Percentiles rank a stretch among this genome's conserved stretches.
Evolutionary conservation across 1,140 invertebrate species (phyloP).

Genomic region (Fopius arisanus): DNA sequence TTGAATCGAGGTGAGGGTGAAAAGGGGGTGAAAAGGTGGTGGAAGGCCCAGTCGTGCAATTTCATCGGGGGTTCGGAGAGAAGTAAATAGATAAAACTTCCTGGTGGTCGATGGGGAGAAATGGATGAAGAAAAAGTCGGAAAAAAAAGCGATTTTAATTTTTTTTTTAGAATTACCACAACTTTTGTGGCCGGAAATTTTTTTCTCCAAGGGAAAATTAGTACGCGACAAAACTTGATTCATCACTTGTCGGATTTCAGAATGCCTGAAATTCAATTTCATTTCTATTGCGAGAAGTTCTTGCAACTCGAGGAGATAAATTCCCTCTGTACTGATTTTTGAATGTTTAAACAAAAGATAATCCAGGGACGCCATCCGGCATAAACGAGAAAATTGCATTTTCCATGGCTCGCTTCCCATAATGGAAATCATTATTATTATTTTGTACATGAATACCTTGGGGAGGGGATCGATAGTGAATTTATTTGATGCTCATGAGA

Average conservation of each 20-base stretch:
- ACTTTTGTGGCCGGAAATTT: background rate
- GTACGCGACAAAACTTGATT: background rate
- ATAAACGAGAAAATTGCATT: background rate
- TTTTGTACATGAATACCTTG: background rate
- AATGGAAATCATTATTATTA: background rate
- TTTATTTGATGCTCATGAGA: too few species aligned
- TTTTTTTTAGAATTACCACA: background rate
- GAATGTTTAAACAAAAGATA: background rate
- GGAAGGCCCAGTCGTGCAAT: background rate
- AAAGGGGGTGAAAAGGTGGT: background rate
- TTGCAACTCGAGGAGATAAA: background rate
- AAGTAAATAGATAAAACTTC: conserved; percentile 14
- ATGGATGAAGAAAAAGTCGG: background rate
- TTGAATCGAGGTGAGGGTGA: background rate
- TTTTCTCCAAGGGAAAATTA: background rate
- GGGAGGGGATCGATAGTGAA: too few species aligned
- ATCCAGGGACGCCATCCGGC: background rate
- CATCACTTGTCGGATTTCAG: background rate
- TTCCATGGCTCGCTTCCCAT: background rate
- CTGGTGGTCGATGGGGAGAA: background rate
- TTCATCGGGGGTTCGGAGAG: background rate
- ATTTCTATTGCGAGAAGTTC: background rate
- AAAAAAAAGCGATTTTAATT: background rate
- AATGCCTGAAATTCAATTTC: background rate
- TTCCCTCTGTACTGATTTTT: background rate